Evolutionary conservation across 2,888 invertebrate genomes (phyloP).

Genomic region (Spatulosminthurus flaviceps): DNA sequence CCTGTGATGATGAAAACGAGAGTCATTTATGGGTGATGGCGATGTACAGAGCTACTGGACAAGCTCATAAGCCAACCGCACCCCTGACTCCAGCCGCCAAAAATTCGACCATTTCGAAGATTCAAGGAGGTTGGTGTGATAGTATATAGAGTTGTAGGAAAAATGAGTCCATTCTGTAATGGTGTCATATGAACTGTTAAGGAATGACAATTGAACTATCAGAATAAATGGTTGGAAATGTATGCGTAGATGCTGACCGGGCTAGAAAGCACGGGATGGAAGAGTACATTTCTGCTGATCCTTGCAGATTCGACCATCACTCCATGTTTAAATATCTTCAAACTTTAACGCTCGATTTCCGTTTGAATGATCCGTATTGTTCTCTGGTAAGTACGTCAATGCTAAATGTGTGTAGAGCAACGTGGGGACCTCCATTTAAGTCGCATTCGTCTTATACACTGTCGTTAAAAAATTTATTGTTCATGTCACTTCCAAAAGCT

Average conservation of each 20-base stretch:
- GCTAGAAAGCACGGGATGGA: constrained; percentile 99
- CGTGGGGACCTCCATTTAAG: too few species aligned
- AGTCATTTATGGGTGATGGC: constrained; percentile 99
- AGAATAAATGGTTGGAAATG: not conserved
- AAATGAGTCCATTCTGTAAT: not conserved
- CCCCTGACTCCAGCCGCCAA: constrained; percentile 85
- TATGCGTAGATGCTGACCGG: constrained; percentile 82
- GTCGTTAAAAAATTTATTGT: too few species aligned
- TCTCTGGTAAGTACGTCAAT: constrained; percentile 78
- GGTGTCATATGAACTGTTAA: constrained; percentile 31
- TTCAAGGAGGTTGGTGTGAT: constrained; percentile 94
- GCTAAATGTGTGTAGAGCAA: not conserved
- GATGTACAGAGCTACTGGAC: constrained; percentile 98
- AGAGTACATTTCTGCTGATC: constrained; percentile 99
- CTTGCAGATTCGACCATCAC: constrained; percentile 96
- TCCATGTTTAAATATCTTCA: constrained; percentile 91
- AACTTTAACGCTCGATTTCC: constrained; percentile 90
- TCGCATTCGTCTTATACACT: too few species aligned
- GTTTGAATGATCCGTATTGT: constrained; percentile 97
- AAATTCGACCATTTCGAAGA: constrained; percentile 84
- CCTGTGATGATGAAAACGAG: constrained; percentile 97
- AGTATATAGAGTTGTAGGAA: too few species aligned
- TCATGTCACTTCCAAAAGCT: too few species aligned
- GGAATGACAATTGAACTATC: not conserved
- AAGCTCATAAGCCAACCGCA: constrained; percentile 98